A percentile compares a stretch with the other conserved stretches of the same genome.
phyloP scores from a whole-genome alignment of 2,888 invertebrate genomes.

The Euspilapteryx auroguttella region DNA sequence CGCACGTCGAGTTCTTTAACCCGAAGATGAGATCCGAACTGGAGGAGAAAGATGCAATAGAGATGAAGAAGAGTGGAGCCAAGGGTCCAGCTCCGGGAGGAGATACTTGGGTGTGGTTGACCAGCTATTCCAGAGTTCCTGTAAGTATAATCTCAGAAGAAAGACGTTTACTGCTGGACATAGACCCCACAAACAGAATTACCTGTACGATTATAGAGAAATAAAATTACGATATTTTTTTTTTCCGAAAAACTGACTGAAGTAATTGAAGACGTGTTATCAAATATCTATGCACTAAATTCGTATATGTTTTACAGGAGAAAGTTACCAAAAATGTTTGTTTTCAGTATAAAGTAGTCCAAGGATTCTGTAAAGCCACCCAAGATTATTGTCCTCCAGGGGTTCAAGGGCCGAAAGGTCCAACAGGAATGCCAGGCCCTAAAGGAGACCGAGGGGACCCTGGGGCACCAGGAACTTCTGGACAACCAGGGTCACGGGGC shows the following conservation, averaged over 20 bases:
- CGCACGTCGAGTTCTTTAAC: slow-evolving; percentile 74
- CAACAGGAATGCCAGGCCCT: slow-evolving; percentile 60
- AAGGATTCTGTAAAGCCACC: slow-evolving; percentile 82
- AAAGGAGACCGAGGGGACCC: slow-evolving; percentile 68
- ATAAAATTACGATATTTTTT: too few species aligned
- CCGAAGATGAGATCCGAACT: slow-evolving; percentile 68
- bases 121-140: slow-evolving; percentile 84
- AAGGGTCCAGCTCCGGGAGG: slow-evolving; percentile 72
- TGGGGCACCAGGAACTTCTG: slow-evolving; percentile 71
- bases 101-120: slow-evolving; percentile 85
- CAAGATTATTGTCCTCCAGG: slow-evolving; percentile 79
- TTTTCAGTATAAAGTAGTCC: slow-evolving; percentile 78
- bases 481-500: slow-evolving; percentile 69
- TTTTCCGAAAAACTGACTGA: too few species aligned
- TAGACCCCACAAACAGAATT: too few species aligned
- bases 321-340: too few species aligned
- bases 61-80: slow-evolving; percentile 61
- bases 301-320: too few species aligned
- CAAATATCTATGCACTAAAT: too few species aligned
- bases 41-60: slow-evolving; percentile 66
- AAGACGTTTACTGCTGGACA: too few species aligned
- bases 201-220: too few species aligned
- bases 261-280: too few species aligned
- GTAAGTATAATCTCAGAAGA: slow-evolving; percentile 48
- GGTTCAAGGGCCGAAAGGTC: slow-evolving; percentile 65